Percentiles rank a stretch among this genome's conserved stretches.
Evolutionary conservation across 1,140 invertebrate species (phyloP).

Genomic region (Pseudoatta argentina): DNA sequence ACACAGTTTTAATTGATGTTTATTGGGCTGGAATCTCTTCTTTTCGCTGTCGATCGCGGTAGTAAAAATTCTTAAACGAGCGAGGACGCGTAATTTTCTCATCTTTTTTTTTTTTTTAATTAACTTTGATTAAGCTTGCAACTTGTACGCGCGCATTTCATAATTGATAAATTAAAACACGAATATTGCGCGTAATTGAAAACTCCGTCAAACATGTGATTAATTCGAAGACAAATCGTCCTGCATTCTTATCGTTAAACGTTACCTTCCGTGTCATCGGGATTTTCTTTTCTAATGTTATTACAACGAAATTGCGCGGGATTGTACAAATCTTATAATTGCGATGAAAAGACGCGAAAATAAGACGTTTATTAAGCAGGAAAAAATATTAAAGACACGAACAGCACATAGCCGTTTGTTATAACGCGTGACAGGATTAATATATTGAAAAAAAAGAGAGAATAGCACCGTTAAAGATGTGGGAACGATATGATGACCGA

Average conservation of each 20-base stretch:
- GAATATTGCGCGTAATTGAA: background rate
- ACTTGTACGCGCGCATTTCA: background rate
- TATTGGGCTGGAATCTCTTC: background rate
- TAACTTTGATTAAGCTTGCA: background rate
- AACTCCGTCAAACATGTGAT: background rate
- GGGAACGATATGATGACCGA: constrained; percentile 26
- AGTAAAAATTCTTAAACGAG: constrained; percentile 2
- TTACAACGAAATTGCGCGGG: background rate
- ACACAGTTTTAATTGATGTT: no score
- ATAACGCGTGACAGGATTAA: constrained; percentile 17
- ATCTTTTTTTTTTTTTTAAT: background rate
- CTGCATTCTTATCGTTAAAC: background rate
- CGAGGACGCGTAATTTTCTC: background rate
- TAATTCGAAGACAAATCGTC: background rate
- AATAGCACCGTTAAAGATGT: constrained; percentile 19
- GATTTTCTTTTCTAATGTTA: background rate
- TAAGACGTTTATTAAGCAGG: background rate
- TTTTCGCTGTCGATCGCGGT: background rate
- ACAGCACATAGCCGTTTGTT: background rate
- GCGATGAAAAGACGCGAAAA: background rate
- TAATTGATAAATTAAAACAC: background rate
- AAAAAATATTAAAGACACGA: background rate
- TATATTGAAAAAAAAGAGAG: background rate
- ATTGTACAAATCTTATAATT: background rate
- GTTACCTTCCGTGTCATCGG: background rate